Evolutionary conservation across 2,888 invertebrate genomes (phyloP).

Genomic region (Drosophila mimica): DNA sequence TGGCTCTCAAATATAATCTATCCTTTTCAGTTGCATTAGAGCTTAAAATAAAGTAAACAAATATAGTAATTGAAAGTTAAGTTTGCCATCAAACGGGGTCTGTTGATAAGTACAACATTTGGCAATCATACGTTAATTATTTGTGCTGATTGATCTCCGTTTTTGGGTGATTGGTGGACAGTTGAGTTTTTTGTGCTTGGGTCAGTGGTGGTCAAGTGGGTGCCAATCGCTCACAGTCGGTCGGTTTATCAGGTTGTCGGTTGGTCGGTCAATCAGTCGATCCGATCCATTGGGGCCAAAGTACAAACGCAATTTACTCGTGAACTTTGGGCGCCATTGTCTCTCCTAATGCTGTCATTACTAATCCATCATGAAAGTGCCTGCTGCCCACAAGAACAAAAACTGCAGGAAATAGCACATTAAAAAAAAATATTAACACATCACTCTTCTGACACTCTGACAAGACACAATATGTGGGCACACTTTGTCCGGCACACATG

Average conservation of each 20-base stretch:
- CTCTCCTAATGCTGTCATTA: neutral
- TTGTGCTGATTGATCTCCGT: constrained; percentile 45
- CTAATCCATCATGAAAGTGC: constrained; percentile 51
- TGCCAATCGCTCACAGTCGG: constrained; percentile 24
- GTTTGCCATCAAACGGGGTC: constrained; percentile 10
- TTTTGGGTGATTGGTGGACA: constrained; percentile 15
- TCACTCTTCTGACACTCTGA: constrained; percentile 70
- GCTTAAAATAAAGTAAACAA: constrained; percentile 24
- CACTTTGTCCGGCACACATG: constrained; percentile 30
- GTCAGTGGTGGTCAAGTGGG: constrained; percentile 12
- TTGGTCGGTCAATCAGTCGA: neutral
- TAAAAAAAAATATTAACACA: constrained; percentile 68
- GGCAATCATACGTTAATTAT: constrained; percentile 61
- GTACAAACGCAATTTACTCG: constrained; percentile 3
- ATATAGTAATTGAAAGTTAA: constrained; percentile 18
- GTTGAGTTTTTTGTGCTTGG: constrained; percentile 5
- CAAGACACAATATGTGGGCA: constrained; percentile 61
- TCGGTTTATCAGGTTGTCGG: neutral
- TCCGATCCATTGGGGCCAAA: neutral
- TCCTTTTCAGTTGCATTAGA: constrained; percentile 2
- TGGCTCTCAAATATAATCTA: constrained; percentile 17
- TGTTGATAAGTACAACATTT: constrained; percentile 44
- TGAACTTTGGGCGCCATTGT: constrained; percentile 16
- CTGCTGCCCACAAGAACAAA: constrained; percentile 3
- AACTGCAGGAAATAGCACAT: constrained; percentile 21